Conservation (phyloP, 1,140 invertebrate species). For the Microvelia longipes region DNA sequence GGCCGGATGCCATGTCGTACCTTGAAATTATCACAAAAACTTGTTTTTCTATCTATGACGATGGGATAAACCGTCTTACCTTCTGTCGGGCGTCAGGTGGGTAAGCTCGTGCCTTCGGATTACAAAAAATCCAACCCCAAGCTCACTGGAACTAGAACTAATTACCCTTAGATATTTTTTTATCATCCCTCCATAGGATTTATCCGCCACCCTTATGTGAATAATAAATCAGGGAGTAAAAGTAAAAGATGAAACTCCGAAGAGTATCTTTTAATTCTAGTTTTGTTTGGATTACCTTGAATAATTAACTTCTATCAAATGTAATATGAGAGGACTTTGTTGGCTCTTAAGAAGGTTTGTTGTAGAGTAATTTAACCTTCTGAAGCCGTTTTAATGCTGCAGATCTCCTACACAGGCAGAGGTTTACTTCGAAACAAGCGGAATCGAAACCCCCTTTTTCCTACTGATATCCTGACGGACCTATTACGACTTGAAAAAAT, state of each 20-base stretch:
- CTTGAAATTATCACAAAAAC: not conserved
- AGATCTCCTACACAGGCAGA: no score
- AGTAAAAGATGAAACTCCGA: not conserved
- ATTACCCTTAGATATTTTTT: not conserved
- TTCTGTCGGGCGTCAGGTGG: not conserved
- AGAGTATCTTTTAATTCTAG: not conserved
- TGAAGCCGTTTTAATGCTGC: no score
- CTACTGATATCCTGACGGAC: no score
- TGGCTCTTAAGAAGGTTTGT: no score
- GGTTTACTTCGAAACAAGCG: no score
- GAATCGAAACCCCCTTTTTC: no score
- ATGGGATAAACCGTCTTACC: not conserved
- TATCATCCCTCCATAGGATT: not conserved
- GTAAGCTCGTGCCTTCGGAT: not conserved
- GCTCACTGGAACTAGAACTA: not conserved
- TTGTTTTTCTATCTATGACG: no score
- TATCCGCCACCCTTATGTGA: not conserved
- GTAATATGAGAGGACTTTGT: no score
- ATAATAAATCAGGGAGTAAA: not conserved
- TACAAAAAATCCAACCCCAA: not conserved
- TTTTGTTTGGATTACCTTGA: not conserved
- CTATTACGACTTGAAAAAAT: no score
- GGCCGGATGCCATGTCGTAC: not conserved
- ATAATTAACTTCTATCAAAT: not conserved
- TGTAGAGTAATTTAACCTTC: no score